Base-by-base conservation (phyloP, 1,140 invertebrate species). In the Goniozus legneri region DNA sequence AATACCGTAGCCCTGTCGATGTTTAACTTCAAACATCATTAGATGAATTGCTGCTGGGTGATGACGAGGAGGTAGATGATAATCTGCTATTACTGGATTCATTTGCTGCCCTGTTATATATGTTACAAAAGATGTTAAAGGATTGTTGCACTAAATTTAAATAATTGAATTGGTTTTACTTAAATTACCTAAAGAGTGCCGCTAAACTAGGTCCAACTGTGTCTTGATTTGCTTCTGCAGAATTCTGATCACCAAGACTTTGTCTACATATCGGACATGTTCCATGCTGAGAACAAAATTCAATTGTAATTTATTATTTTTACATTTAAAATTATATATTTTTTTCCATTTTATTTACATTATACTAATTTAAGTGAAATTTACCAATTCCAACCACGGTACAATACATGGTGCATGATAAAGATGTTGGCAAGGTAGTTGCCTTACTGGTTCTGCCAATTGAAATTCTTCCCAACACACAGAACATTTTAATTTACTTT, bases 401-500 rank as follows among this genome's bases (percentile, higher is more conserved):
- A 91, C 81, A 66, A 98, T 97, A 67, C 95, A 98, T 27, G 84
- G 81, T 67, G 85, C 82, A 75, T 98, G 95, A 78, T 92, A 98
- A 35, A 94, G 78, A 77, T 98, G 95, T 61, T 88, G 81, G 78
- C 95, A 98, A 22, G 89, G 84, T 64, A 98, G 77, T 62, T 88
- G 84, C 53, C 88, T 85, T 7, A 96, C 94, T 38, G 82, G 81
- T 77, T 97, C 93, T 32, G 85, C 83, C 58, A 90, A 60, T 57
- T 80, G 76, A 68, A 95, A 95, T 69, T 93, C 88, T 60, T 98
- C 95, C 93, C 96, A 97, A 74, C 95, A 99, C 4, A 98, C 91
- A 2, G 94, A 94, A 76, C 96, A 99, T 62, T 97, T 91, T 8
- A 92, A 76, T 65, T 87, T 89, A 21, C 82, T 77, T 54, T 88